A percentile compares a stretch with the other conserved stretches of the same genome.
These are phyloP conservation scores for Mystacides longicornis DNA, from an alignment of 2,888 invertebrate species.

Conservation along the genomic window DNA sequence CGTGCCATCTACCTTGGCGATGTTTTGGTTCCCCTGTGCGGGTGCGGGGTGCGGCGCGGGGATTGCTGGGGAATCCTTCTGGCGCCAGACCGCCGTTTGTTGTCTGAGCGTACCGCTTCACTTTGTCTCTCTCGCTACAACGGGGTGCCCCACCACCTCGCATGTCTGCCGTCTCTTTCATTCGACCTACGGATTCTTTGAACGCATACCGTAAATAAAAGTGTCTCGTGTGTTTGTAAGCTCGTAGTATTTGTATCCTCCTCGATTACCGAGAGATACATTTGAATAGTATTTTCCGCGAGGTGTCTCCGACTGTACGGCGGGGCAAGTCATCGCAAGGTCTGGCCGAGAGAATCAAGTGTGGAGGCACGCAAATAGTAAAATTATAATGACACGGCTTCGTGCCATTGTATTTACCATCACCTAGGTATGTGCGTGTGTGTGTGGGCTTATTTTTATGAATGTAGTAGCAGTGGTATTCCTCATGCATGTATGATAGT, in stretches of 20 bases:
- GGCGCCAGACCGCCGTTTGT: conserved; percentile 50
- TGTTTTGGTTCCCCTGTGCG: conserved; percentile 10
- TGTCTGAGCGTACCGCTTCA: conserved; percentile 43
- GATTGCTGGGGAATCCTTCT: conserved; percentile 52
- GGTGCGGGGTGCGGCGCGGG: conserved; percentile 36
- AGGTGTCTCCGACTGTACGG: not conserved
- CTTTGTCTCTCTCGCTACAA: conserved; percentile 28
- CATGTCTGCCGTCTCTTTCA: not conserved
- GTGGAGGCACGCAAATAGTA: conserved; percentile 1
- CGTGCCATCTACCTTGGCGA: conserved; percentile 14
- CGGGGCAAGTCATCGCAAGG: not conserved
- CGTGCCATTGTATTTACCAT: not conserved
- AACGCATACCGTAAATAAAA: not conserved
- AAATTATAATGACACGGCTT: not conserved
- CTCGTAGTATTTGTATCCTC: not conserved
- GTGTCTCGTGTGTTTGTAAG: not conserved
- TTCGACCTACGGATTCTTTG: not conserved
- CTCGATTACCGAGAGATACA: not conserved
- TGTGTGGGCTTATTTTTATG: too few relatives aligned
- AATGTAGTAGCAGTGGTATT: too few relatives aligned
- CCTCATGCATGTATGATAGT: too few relatives aligned
- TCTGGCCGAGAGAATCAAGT: not conserved
- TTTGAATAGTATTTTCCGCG: conserved; percentile 12
- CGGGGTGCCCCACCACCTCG: not conserved
- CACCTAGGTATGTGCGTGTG: not conserved